Percentiles rank a stretch among this genome's conserved stretches.
These are phyloP conservation scores for Mythimna ferrago DNA, from an alignment of 2,888 invertebrate genomes.

Conservation along the genomic window DNA sequence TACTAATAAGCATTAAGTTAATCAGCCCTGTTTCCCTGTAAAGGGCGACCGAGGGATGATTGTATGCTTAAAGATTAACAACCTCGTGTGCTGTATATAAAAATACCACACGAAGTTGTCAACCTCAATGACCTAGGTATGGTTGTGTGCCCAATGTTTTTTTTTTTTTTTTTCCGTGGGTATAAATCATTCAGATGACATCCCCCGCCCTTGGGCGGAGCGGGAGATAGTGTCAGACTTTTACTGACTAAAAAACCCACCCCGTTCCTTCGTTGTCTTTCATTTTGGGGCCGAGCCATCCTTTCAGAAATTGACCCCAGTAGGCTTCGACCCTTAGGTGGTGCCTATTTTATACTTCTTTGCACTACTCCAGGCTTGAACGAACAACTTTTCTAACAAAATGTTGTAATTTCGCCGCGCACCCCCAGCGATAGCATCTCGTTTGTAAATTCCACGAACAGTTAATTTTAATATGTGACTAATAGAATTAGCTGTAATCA, in stretches of 20 bases:
- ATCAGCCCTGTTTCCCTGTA: slow-evolving; percentile 9
- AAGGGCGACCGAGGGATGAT: slow-evolving; percentile 2
- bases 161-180: no score
- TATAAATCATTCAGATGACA: no score
- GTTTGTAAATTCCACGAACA: slow-evolving; percentile 30
- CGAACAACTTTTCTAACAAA: neutral
- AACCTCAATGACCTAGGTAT: neutral
- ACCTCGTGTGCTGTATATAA: neutral
- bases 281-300: no score
- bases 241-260: no score
- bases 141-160: no score
- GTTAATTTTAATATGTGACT: slow-evolving; percentile 34
- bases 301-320: no score
- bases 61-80: neutral
- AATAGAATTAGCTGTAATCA: slow-evolving; percentile 50
- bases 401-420: neutral
- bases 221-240: no score
- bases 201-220: no score
- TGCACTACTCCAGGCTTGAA: neutral
- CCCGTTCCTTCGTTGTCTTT: no score
- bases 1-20: slow-evolving; percentile 21
- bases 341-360: neutral
- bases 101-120: neutral
- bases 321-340: no score
- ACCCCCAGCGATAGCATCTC: neutral